Base-by-base conservation (phyloP, 2,888 invertebrate species). In the Crepidodera aurea region DNA sequence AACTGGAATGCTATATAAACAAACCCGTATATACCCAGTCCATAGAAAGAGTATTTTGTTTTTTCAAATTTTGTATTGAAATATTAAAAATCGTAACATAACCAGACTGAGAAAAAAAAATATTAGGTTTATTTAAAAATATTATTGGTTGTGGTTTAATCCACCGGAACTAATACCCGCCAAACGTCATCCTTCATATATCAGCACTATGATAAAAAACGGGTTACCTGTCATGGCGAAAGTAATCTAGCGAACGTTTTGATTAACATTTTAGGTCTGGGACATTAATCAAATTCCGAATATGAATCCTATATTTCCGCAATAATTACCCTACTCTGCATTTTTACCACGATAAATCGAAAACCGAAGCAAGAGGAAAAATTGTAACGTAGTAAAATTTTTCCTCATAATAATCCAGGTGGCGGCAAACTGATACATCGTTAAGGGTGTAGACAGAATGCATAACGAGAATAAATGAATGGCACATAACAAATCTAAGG, bases 161-260 rank as follows among this genome's bases (percentile, higher is more conserved):
- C 32, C 54, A 54, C 32, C 42, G 40, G 50, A 59, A 59, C 59
- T 44, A 51, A 59, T 65, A 62, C 44, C 51, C 46, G 50, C 59
- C 55, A 61, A 61, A 61, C 55, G 58, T 55, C 59, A 58, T 59
- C 37, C 55, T 53, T 58, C 54, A 61, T 53, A 60, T 57, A 54
- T 59, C 40, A 55, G 42, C 12, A 32, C 48, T 56, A 59, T 48
- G 55, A 60, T 58, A 50, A 59, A 62, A 64, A 61, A 61, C 54
- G 4, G 15, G 29, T 19, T 54, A 51, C 51, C 54, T 51, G 59
- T 56, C 65, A 62, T 46, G 46, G 55, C 51, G 68, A 71, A 73
- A 71, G 72, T 71, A 71, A 73, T 73, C 70, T 66, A 69, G 69
- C 70, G 66, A 69, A 69, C 66, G 69, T 72, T 72, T 70, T 70